Conservation (phyloP, 2,888 invertebrate genomes). For the Adela reaumurella region DNA sequence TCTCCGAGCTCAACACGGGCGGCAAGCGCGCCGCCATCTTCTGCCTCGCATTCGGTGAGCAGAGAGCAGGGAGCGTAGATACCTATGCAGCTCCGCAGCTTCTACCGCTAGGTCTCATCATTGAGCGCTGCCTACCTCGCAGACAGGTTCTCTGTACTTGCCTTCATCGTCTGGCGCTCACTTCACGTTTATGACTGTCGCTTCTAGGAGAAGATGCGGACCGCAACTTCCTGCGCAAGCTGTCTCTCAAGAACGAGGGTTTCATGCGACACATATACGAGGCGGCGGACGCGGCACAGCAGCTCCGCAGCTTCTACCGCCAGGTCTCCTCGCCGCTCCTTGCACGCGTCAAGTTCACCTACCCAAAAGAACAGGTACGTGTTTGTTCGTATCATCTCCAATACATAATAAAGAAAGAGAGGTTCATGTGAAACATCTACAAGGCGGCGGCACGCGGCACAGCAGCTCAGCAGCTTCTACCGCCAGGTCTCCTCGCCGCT, state of each 20-base stretch:
- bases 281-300: constrained; percentile 64
- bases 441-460: constrained; percentile 65
- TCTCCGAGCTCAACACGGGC: constrained; percentile 49
- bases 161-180: too few species aligned
- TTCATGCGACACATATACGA: constrained; percentile 70
- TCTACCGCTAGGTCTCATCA: too few species aligned
- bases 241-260: constrained; percentile 63
- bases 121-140: too few species aligned
- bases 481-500: constrained; percentile 66
- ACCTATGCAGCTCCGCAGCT: too few species aligned
- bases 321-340: constrained; percentile 68
- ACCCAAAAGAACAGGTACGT: constrained; percentile 51
- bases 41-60: constrained; percentile 65
- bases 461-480: constrained; percentile 66
- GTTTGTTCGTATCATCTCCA: too few species aligned
- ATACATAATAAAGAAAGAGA: too few species aligned
- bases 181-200: too few species aligned
- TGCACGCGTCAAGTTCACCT: constrained; percentile 61
- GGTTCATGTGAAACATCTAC: constrained; percentile 68
- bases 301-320: constrained; percentile 63
- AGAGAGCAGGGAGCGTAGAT: too few species aligned
- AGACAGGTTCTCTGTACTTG: too few species aligned
- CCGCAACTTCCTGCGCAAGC: constrained; percentile 60
- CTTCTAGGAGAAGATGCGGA: constrained; percentile 59
- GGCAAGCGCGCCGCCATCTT: constrained; percentile 53